A percentile compares a stretch with the other conserved stretches of the same genome.
Conservation (phyloP, 2,113 vertebrate genomes). For the Pao palembangensis region DNA sequence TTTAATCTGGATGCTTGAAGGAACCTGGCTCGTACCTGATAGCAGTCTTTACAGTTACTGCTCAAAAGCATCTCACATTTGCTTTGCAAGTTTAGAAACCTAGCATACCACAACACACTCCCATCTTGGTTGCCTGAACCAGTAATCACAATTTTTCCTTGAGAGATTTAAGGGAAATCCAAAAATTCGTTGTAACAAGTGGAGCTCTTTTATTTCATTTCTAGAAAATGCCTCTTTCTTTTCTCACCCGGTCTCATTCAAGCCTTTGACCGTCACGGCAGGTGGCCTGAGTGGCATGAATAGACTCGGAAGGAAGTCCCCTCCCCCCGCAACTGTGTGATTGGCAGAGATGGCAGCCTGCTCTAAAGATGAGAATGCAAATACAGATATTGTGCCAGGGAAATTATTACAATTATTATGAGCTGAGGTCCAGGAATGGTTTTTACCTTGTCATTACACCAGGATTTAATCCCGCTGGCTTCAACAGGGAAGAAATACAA, state of each 20-base stretch:
- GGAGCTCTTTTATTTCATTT: constrained; percentile 34
- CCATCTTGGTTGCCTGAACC: too few species aligned
- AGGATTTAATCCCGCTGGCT: too few species aligned
- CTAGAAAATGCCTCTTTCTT: constrained; percentile 44
- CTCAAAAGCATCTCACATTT: too few species aligned
- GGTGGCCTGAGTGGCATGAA: constrained; percentile 74
- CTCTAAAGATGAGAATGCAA: constrained; percentile 62
- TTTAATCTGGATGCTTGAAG: constrained; percentile 25
- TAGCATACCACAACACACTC: too few species aligned
- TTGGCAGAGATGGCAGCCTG: constrained; percentile 71
- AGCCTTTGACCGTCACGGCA: constrained; percentile 74
- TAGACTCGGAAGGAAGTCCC: constrained; percentile 77
- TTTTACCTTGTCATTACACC: constrained; percentile 16
- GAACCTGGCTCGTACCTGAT: constrained; percentile 6
- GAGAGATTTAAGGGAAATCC: neutral
- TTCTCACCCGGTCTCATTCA: constrained; percentile 39
- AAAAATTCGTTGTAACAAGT: constrained; percentile 14
- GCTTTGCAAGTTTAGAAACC: too few species aligned
- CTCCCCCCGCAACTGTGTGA: constrained; percentile 46
- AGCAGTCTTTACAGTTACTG: constrained; percentile 10
- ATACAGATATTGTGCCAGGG: constrained; percentile 54
- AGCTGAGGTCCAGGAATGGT: constrained; percentile 28
- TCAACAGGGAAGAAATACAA: too few species aligned
- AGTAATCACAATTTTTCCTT: too few species aligned
- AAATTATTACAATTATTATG: constrained; percentile 40